Evolutionary conservation across 1,140 invertebrate genomes (phyloP).

Genomic region (Mactra quadrangularis): DNA sequence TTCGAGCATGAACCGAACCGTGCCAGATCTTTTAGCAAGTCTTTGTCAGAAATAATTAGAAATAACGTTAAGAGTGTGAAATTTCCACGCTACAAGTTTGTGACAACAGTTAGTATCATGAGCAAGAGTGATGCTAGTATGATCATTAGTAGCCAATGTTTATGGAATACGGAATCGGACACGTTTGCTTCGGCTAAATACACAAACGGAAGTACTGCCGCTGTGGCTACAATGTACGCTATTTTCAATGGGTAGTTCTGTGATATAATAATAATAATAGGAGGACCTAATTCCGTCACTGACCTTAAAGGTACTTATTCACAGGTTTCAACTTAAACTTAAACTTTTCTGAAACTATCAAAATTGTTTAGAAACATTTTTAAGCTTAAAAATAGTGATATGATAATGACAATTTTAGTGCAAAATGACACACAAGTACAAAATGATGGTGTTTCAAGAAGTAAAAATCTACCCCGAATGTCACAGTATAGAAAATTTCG

Average conservation of each 20-base stretch:
- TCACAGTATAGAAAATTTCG: no score
- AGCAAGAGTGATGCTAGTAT: constrained; percentile 75
- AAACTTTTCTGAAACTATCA: no score
- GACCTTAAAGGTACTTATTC: no score
- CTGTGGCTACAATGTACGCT: constrained; percentile 74
- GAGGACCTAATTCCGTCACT: no score
- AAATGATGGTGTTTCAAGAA: no score
- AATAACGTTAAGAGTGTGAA: constrained; percentile 68
- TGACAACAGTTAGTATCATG: constrained; percentile 74
- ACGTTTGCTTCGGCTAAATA: constrained; percentile 71
- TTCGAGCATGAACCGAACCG: constrained; percentile 64
- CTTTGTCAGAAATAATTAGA: constrained; percentile 68
- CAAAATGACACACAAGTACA: no score
- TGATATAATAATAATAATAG: no score
- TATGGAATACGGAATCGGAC: constrained; percentile 73
- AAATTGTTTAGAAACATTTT: no score
- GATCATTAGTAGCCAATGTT: constrained; percentile 73
- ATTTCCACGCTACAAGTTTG: constrained; percentile 77
- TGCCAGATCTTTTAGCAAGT: constrained; percentile 57
- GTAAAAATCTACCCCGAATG: no score
- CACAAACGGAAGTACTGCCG: constrained; percentile 69
- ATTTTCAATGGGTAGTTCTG: constrained; percentile 62
- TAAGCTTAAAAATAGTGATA: no score
- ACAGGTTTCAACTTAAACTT: no score
- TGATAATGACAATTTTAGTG: no score